Conservation (phyloP, 1,140 invertebrate species). For the Drosophila ogumai region DNA sequence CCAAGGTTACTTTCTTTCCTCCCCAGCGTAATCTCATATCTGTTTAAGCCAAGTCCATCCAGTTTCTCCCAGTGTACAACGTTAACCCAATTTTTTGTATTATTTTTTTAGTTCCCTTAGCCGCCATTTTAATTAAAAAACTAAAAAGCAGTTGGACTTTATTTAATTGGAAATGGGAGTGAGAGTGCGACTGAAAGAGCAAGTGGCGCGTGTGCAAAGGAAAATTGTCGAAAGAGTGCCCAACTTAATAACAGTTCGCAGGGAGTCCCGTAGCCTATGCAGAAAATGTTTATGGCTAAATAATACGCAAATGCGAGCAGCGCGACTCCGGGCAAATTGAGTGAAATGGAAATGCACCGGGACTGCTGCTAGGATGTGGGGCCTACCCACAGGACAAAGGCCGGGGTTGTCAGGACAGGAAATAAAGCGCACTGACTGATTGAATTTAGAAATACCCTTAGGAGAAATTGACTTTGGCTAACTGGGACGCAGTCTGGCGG, state of each 20-base stretch:
- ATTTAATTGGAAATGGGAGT: conserved; percentile 30
- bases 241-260: conserved; percentile 62
- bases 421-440: conserved; percentile 35
- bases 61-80: conserved; percentile 10
- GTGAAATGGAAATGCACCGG: conserved; percentile 59
- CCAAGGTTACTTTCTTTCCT: neutral
- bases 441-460: conserved; percentile 45
- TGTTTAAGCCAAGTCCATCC: neutral
- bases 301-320: conserved; percentile 52
- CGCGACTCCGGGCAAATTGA: conserved; percentile 59
- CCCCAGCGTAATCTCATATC: too few species aligned
- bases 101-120: conserved; percentile 32
- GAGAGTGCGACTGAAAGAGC: conserved; percentile 14
- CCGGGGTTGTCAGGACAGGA: conserved; percentile 5
- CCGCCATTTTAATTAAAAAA: conserved; percentile 75
- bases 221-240: conserved; percentile 37
- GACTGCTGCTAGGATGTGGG: neutral
- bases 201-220: conserved; percentile 30
- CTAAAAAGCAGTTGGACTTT: conserved; percentile 62
- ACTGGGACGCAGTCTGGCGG: conserved; percentile 3
- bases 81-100: conserved; percentile 67
- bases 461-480: conserved; percentile 19
- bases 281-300: conserved; percentile 68
- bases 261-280: conserved; percentile 43
- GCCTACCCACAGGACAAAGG: neutral